A percentile compares a stretch with the other conserved stretches of the same genome.
Evolutionary conservation across 2,888 invertebrate genomes (phyloP).

Genomic region (Apotomis turbidana): DNA sequence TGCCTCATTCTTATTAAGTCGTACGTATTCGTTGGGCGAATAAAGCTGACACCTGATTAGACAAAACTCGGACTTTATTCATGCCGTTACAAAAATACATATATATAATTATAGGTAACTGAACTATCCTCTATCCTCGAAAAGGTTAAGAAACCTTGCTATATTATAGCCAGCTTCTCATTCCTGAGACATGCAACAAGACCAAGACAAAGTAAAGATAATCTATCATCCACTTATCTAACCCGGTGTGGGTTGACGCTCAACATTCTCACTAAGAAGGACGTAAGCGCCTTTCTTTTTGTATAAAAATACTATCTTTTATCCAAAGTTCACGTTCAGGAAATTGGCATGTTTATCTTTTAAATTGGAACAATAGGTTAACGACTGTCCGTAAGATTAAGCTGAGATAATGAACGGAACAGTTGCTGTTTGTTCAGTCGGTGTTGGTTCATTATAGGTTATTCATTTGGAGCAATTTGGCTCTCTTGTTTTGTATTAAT

Average conservation of each 20-base stretch:
- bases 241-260: slow-evolving; percentile 49
- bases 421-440: slow-evolving; percentile 10
- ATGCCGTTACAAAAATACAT: too few species aligned
- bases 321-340: background rate
- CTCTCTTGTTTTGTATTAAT: background rate
- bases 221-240: slow-evolving; percentile 50
- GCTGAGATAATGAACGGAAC: slow-evolving; percentile 4
- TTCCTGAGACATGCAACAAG: slow-evolving; percentile 6
- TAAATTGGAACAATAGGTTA: slow-evolving; percentile 39
- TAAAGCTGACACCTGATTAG: background rate
- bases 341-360: slow-evolving; percentile 34
- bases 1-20: too few species aligned
- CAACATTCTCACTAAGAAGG: background rate
- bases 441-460: background rate
- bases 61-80: background rate
- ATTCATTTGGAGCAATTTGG: slow-evolving; percentile 2
- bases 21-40: too few species aligned
- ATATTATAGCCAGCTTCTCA: slow-evolving; percentile 4
- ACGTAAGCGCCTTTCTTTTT: background rate
- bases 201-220: slow-evolving; percentile 10
- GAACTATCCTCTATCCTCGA: background rate
- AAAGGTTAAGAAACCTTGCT: background rate
- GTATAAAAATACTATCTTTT: background rate
- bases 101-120: too few species aligned
- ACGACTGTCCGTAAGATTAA: slow-evolving; percentile 16